phyloP scores from a whole-genome alignment of 2,113 vertebrate species.

The Aepyceros melampus region DNA sequence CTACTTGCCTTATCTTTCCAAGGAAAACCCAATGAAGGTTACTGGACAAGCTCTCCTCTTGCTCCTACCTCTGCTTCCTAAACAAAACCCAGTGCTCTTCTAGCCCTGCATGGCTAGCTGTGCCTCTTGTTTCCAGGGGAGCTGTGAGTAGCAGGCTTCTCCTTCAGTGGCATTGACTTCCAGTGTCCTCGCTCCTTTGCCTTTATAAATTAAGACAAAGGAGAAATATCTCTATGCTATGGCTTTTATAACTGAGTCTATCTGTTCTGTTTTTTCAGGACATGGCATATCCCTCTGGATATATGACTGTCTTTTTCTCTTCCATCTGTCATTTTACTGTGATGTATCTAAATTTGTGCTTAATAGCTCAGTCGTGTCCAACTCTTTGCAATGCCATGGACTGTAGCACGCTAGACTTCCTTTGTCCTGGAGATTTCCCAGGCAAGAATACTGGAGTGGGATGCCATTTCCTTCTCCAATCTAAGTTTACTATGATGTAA shows the following conservation, averaged over 20 bases:
- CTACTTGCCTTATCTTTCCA: background rate
- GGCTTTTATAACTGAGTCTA: background rate
- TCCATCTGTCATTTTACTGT: background rate
- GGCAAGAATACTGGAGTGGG: background rate
- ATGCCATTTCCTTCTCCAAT: background rate
- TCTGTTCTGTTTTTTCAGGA: background rate
- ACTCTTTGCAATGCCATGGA: background rate
- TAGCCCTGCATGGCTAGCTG: rapidly evolving
- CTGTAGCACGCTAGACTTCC: background rate
- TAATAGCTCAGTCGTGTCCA: background rate
- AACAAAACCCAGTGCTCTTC: background rate
- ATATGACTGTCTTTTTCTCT: background rate
- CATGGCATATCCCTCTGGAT: background rate
- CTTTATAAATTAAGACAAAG: background rate
- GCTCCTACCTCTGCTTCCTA: background rate
- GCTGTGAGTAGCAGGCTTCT: background rate
- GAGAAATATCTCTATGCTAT: background rate
- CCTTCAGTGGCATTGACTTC: background rate
- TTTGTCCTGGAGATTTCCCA: background rate
- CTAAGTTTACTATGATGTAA: background rate
- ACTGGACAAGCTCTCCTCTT: background rate
- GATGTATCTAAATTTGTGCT: background rate
- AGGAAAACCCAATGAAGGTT: background rate
- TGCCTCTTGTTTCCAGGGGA: background rate
- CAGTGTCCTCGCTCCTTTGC: background rate